phyloP scores from a whole-genome alignment of 2,888 invertebrate genomes.

The Terebella lapidaria region DNA sequence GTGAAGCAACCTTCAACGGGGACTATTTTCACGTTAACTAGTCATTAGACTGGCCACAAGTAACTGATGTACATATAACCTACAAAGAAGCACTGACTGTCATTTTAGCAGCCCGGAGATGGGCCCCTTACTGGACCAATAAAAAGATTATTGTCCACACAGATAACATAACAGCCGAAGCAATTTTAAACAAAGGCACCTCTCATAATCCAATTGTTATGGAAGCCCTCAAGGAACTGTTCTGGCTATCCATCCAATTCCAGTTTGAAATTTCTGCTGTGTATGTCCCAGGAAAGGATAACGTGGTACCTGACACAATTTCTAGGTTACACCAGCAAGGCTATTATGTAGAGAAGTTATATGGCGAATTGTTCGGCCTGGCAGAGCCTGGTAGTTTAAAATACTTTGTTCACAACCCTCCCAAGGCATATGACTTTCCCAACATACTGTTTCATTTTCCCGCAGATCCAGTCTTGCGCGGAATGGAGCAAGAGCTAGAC shows the following conservation, averaged over 20 bases:
- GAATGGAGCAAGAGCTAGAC: not conserved
- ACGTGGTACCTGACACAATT: not conserved
- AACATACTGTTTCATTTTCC: not conserved
- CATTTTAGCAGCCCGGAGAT: conserved; percentile 1
- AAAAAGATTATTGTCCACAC: not conserved
- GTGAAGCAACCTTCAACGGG: not conserved
- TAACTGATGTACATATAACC: conserved; percentile 1
- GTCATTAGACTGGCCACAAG: conserved; percentile 1
- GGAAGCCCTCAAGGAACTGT: not conserved
- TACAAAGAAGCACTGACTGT: conserved; percentile 3
- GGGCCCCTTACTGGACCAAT: conserved; percentile 3
- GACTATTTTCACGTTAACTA: conserved; percentile 5
- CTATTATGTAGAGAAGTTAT: not conserved
- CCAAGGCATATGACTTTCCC: not conserved
- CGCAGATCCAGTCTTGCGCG: not conserved
- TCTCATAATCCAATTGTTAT: not conserved
- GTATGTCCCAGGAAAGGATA: not conserved
- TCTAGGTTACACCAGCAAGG: not conserved
- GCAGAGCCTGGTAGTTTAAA: not conserved
- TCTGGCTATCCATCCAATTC: conserved; percentile 1
- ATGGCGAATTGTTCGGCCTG: not conserved
- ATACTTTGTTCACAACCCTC: too few relatives aligned
- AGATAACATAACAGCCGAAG: conserved; percentile 4
- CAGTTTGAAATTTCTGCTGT: not conserved
- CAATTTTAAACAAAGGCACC: conserved; percentile 6